These are phyloP conservation scores for Drosophila yakuba DNA, from an alignment of 1,140 invertebrate genomes.

Conservation along the genomic window DNA sequence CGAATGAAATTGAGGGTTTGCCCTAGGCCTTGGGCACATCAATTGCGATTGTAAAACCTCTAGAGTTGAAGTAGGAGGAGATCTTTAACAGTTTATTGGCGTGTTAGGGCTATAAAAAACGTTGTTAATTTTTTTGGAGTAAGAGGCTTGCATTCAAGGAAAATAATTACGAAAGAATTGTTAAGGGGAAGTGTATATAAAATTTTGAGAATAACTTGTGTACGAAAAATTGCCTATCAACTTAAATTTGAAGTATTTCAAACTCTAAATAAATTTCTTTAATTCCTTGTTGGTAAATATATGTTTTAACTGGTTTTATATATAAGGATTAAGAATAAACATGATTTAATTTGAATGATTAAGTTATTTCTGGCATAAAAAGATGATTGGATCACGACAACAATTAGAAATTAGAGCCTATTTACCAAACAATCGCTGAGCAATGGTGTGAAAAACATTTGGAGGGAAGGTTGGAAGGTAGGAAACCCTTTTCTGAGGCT, in stretches of 20 bases:
- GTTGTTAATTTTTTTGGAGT: slow-evolving; percentile 33
- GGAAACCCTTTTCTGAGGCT: slow-evolving; percentile 4
- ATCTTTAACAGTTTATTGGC: slow-evolving; percentile 61
- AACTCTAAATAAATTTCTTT: too few relatives aligned
- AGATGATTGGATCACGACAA: slow-evolving; percentile 49
- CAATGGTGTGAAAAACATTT: slow-evolving; percentile 66
- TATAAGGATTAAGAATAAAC: too few relatives aligned
- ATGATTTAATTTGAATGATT: too few relatives aligned
- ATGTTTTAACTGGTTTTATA: too few relatives aligned
- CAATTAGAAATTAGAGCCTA: slow-evolving; percentile 64
- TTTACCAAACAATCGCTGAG: slow-evolving; percentile 63
- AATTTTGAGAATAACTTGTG: too few relatives aligned
- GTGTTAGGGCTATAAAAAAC: slow-evolving; percentile 56
- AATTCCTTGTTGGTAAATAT: too few relatives aligned
- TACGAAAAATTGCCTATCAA: too few relatives aligned
- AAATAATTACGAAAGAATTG: background rate
- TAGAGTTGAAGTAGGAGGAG: slow-evolving; percentile 28
- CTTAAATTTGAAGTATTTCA: too few relatives aligned
- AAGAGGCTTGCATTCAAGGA: background rate
- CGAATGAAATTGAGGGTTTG: slow-evolving; percentile 63
- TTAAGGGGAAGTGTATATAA: background rate
- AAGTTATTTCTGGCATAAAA: background rate
- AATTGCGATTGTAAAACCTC: slow-evolving; percentile 58
- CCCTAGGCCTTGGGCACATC: slow-evolving; percentile 57
- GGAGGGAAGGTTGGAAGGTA: background rate